Evolutionary conservation across 2,797 vertebrate species (phyloP).

Genomic region (Pangasius mekongensis): DNA sequence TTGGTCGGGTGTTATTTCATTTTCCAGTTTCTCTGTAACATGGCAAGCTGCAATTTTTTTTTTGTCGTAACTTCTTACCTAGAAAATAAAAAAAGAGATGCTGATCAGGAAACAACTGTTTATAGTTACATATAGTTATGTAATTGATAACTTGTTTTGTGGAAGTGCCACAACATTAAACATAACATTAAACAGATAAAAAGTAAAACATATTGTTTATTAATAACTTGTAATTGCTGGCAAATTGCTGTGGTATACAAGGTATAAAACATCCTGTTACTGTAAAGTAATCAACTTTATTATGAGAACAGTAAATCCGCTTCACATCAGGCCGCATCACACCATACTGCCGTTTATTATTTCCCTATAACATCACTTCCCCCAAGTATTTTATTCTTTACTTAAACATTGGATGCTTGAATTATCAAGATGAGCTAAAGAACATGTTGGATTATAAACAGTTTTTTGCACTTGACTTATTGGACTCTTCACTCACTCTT

Average conservation of each 20-base stretch:
- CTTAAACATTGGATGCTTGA: not conserved
- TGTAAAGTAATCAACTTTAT: not conserved
- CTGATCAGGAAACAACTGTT: not conserved
- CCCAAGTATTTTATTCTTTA: not conserved
- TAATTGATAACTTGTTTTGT: not conserved
- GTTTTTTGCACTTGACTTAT: constrained; percentile 19
- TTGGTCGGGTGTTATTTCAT: not conserved
- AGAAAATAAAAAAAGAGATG: not conserved
- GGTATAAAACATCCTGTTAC: not conserved
- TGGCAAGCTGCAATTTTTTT: not conserved
- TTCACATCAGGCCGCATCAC: not conserved
- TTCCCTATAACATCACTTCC: not conserved
- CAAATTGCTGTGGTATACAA: not conserved
- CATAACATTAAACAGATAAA: not conserved
- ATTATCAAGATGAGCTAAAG: not conserved
- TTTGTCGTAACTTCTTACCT: not conserved
- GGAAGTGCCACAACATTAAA: not conserved
- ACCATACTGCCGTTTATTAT: not conserved
- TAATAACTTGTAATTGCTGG: not conserved
- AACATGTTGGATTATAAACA: not conserved
- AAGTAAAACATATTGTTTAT: not conserved
- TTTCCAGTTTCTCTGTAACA: not conserved
- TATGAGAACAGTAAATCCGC: not conserved
- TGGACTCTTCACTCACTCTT: constrained; percentile 11
- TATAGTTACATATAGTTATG: not conserved